These are phyloP conservation scores for Karalla daura DNA, from an alignment of 2,797 vertebrate genomes.

Conservation along the genomic window DNA sequence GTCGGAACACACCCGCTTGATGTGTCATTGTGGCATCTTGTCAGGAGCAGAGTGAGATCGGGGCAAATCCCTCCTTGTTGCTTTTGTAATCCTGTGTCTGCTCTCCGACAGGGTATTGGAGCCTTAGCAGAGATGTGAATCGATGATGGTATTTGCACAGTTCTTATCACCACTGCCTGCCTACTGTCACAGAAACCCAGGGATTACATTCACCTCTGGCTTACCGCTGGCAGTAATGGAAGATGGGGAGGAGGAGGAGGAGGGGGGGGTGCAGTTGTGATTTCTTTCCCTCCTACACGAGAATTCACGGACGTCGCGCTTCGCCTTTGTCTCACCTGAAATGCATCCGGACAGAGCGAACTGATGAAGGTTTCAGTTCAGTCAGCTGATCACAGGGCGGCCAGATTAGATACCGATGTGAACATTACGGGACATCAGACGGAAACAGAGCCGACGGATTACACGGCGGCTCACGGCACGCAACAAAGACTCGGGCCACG, in stretches of 20 bases:
- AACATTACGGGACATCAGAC: conserved; percentile 57
- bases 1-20: conserved; percentile 19
- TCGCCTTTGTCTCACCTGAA: conserved; percentile 17
- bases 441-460: conserved; percentile 62
- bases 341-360: conserved; percentile 43
- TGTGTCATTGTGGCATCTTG: conserved; percentile 54
- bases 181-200: conserved; percentile 62
- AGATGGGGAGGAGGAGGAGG: too few relatives aligned
- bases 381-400: conserved; percentile 54
- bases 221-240: conserved; percentile 36
- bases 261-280: background rate
- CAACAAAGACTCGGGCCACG: conserved; percentile 27
- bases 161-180: conserved; percentile 65
- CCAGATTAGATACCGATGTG: conserved; percentile 58
- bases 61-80: conserved; percentile 62
- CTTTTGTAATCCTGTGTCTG: conserved; percentile 66
- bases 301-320: background rate
- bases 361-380: conserved; percentile 52
- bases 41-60: conserved; percentile 56
- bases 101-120: conserved; percentile 50
- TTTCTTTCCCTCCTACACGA: conserved; percentile 7
- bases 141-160: conserved; percentile 69
- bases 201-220: conserved; percentile 55
- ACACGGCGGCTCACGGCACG: conserved; percentile 45
- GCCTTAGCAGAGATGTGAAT: conserved; percentile 59